Conservation (phyloP, 2,888 invertebrate genomes). For the Corythucha ciliata region DNA sequence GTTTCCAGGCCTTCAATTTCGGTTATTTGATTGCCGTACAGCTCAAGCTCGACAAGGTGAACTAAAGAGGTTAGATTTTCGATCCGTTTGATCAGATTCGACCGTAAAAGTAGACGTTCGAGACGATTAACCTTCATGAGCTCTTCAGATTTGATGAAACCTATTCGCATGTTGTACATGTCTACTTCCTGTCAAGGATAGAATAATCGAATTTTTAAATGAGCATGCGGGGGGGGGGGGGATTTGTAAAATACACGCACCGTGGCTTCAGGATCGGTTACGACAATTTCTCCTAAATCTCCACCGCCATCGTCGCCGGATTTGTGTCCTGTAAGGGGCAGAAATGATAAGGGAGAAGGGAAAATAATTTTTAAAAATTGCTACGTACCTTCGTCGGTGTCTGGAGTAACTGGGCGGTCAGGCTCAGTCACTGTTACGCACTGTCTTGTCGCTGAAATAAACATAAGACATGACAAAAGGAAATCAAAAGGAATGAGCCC, state of each 20-base stretch:
- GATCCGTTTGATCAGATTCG: constrained; percentile 92
- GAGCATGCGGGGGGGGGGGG: background rate
- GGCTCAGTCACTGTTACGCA: no score
- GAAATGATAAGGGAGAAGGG: no score
- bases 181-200: constrained; percentile 58
- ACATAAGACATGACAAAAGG: no score
- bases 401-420: no score
- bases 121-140: constrained; percentile 65
- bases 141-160: constrained; percentile 61
- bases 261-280: background rate
- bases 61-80: constrained; percentile 71
- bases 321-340: no score
- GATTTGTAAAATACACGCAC: background rate
- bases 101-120: constrained; percentile 75
- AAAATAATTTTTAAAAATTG: no score
- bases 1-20: constrained; percentile 81
- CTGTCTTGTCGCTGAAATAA: no score
- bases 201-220: background rate
- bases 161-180: constrained; percentile 79
- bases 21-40: constrained; percentile 95
- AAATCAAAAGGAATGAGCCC: no score
- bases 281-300: background rate
- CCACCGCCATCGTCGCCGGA: no score
- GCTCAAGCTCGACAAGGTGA: constrained; percentile 75
- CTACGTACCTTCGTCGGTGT: no score